Evolutionary conservation across 2,888 invertebrate species (phyloP).

Genomic region (Timema cristinae): DNA sequence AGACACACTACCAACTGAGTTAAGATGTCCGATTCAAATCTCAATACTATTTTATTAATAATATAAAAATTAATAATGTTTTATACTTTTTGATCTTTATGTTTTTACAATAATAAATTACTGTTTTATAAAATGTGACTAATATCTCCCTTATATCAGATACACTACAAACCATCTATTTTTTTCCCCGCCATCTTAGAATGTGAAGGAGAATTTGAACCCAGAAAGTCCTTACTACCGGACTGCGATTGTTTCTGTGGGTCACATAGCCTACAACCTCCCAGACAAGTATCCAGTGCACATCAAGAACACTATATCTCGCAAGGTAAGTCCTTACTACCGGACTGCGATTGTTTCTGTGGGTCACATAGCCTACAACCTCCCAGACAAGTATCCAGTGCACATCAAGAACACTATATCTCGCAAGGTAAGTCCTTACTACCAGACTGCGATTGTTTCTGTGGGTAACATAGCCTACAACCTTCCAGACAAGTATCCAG

Average conservation of each 20-base stretch:
- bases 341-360: slow-evolving; percentile 91
- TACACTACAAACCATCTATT: too few relatives aligned
- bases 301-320: slow-evolving; percentile 91
- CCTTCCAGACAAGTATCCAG: slow-evolving; percentile 83
- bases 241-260: slow-evolving; percentile 90
- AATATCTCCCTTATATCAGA: neutral
- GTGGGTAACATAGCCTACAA: slow-evolving; percentile 92
- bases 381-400: slow-evolving; percentile 84
- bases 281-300: slow-evolving; percentile 85
- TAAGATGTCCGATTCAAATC: too few relatives aligned
- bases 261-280: slow-evolving; percentile 90
- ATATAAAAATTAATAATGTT: neutral
- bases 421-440: slow-evolving; percentile 79
- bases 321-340: slow-evolving; percentile 81
- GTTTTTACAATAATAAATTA: neutral
- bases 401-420: slow-evolving; percentile 94
- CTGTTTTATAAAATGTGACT: neutral
- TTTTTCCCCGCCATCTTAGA: slow-evolving; percentile 40
- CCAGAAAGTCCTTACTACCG: slow-evolving; percentile 78
- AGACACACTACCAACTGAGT: too few relatives aligned
- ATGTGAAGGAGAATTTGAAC: slow-evolving; percentile 67
- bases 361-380: slow-evolving; percentile 90
- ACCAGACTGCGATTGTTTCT: slow-evolving; percentile 90
- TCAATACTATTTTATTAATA: slow-evolving; percentile 11
- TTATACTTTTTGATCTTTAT: neutral